These are phyloP conservation scores for Halocaridina rubra DNA, from an alignment of 2,888 invertebrate species.

Conservation along the genomic window DNA sequence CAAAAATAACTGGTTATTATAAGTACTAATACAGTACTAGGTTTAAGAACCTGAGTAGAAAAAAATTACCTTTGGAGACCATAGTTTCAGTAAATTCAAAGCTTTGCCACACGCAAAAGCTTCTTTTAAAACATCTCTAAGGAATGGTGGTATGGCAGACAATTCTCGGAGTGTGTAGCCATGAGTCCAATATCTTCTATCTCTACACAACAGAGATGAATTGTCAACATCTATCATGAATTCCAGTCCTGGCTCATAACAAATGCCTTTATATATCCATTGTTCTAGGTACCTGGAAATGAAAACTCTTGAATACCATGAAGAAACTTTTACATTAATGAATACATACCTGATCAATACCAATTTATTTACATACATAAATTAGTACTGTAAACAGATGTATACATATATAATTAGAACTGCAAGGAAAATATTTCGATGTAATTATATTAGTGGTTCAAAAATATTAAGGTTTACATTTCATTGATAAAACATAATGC, in stretches of 20 bases:
- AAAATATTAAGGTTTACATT: no score
- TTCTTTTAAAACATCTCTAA: conserved; percentile 31
- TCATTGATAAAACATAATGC: no score
- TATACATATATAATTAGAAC: no score
- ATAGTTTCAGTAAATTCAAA: conserved; percentile 36
- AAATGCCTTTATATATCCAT: conserved; percentile 53
- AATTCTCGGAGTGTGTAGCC: conserved; percentile 41
- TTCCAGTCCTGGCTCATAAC: conserved; percentile 38
- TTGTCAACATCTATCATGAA: conserved; percentile 45
- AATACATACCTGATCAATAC: no score
- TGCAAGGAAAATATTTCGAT: no score
- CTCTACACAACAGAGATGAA: conserved; percentile 16
- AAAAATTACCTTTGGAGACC: conserved; percentile 45
- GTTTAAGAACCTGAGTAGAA: no score
- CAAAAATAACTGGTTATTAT: no score
- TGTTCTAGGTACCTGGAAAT: conserved; percentile 44
- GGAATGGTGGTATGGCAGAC: conserved; percentile 16
- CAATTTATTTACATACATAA: no score
- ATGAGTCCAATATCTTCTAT: conserved; percentile 51
- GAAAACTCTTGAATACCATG: not conserved
- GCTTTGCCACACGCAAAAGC: conserved; percentile 48
- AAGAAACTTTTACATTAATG: not conserved
- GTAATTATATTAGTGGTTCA: no score
- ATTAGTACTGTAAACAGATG: no score
- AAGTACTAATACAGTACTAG: no score